Conservation (phyloP, 2,888 invertebrate species). For the Aphidius colemani region DNA sequence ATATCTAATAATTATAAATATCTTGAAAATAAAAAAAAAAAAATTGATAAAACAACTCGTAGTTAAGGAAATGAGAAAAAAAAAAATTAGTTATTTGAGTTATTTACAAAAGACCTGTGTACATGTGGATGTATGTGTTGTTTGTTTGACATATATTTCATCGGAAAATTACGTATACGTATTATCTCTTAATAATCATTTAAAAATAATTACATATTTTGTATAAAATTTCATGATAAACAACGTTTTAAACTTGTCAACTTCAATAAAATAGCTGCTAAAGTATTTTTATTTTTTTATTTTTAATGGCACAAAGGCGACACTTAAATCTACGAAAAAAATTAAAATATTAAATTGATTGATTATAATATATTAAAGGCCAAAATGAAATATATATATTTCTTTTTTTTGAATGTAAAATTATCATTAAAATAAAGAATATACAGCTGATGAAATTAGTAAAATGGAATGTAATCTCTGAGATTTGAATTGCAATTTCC, state of each 20-base stretch:
- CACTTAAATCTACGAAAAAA: neutral
- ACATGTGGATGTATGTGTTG: constrained; percentile 14
- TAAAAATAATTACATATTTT: constrained; percentile 23
- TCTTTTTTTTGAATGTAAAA: constrained; percentile 1
- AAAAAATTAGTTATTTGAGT: constrained; percentile 27
- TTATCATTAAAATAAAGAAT: constrained; percentile 3
- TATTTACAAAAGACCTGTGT: constrained; percentile 36
- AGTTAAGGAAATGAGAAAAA: constrained; percentile 11
- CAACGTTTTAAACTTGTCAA: constrained; percentile 22
- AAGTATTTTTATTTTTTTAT: neutral
- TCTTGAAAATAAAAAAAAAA: constrained; percentile 9
- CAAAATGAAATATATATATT: too few species aligned
- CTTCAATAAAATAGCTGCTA: neutral
- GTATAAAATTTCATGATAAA: constrained; percentile 32
- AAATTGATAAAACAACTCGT: constrained; percentile 1
- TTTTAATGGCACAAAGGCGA: constrained; percentile 20
- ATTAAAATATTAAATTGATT: neutral
- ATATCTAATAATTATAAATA: constrained; percentile 35
- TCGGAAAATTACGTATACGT: constrained; percentile 27
- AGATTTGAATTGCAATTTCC: constrained; percentile 11
- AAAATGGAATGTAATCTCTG: constrained; percentile 8
- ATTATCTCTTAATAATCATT: constrained; percentile 28
- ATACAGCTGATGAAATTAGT: neutral
- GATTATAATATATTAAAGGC: too few species aligned
- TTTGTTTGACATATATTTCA: constrained; percentile 19